Conservation (phyloP, 2,113 vertebrate species). For the Lynx canadensis region DNA sequence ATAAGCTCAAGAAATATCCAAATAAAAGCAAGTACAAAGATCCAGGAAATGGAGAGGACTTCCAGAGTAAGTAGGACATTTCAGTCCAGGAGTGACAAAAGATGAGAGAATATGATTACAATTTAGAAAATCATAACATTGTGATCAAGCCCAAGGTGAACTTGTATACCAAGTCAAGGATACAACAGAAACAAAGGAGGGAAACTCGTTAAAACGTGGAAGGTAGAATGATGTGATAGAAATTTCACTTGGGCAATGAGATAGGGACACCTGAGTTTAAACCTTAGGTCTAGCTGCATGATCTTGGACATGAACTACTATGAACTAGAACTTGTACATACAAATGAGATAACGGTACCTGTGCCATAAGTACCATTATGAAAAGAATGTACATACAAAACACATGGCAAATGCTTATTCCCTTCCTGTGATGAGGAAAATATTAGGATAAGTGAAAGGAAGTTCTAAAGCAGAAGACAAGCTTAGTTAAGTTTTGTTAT, state of each 20-base stretch:
- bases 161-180: neutral
- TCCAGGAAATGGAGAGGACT: neutral
- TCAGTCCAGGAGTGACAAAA: neutral
- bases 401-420: neutral
- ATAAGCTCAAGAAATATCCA: neutral
- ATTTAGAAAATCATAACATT: slow-evolving; percentile 2
- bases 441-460: slow-evolving; percentile 8
- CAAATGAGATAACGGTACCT: neutral
- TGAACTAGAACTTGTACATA: neutral
- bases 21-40: neutral
- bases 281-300: neutral
- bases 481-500: neutral
- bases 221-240: neutral
- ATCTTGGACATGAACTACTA: neutral
- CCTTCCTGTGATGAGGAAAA: slow-evolving; percentile 6
- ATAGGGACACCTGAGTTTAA: neutral
- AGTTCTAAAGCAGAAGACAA: slow-evolving; percentile 21
- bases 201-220: neutral
- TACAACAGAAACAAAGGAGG: neutral
- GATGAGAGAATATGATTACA: neutral
- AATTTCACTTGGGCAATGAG: neutral
- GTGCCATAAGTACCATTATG: neutral
- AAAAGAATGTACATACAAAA: neutral
- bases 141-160: neutral
- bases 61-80: neutral